Conservation (phyloP, 2,888 invertebrate species). For the Stegana nigrithorax region DNA sequence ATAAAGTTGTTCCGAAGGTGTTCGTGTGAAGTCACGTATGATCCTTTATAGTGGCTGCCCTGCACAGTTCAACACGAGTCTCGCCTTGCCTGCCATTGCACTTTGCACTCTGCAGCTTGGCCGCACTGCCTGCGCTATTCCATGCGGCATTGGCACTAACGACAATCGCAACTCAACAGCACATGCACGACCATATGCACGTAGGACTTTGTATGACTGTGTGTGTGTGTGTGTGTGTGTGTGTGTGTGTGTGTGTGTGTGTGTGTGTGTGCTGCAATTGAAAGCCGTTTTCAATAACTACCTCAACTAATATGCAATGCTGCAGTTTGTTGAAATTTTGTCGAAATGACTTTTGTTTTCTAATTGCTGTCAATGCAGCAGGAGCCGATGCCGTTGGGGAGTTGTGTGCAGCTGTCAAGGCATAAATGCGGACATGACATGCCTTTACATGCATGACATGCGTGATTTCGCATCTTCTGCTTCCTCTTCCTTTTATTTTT, state of each 20-base stretch:
- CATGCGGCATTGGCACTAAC: conserved; percentile 13
- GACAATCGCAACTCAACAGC: conserved; percentile 1
- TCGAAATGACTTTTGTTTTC: conserved; percentile 18
- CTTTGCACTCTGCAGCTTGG: neutral
- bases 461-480: too few species aligned
- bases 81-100: neutral
- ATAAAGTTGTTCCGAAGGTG: conserved; percentile 18
- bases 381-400: conserved; percentile 25
- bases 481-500: too few species aligned
- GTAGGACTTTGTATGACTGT: too few species aligned
- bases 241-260: conserved; percentile 17
- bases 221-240: conserved; percentile 14
- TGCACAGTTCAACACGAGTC: too few species aligned
- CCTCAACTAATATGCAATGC: conserved; percentile 6
- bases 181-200: too few species aligned
- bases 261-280: conserved; percentile 26
- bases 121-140: conserved; percentile 1
- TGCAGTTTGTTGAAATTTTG: conserved; percentile 8
- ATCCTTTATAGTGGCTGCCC: conserved; percentile 9
- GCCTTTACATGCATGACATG: too few species aligned
- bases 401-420: too few species aligned
- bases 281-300: conserved; percentile 62
- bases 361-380: conserved; percentile 17
- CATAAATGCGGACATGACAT: too few species aligned
- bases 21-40: conserved; percentile 18